phyloP scores from a whole-genome alignment of 2,113 vertebrate species.

The Cochlearius cochlearius region DNA sequence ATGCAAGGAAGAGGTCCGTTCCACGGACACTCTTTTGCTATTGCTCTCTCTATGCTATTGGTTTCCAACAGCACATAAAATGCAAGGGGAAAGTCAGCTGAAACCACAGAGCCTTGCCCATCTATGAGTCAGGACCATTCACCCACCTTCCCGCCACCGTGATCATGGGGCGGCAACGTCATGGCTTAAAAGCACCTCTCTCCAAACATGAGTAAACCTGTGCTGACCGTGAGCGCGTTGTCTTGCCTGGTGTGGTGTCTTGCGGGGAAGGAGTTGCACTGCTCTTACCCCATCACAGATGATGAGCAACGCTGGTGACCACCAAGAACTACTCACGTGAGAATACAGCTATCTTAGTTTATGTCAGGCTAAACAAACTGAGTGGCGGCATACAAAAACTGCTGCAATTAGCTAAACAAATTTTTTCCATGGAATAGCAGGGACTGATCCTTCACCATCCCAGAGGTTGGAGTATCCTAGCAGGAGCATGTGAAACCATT shows the following conservation, averaged over 20 bases:
- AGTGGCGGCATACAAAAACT: background rate
- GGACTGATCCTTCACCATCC: background rate
- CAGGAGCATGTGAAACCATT: background rate
- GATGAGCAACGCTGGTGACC: background rate
- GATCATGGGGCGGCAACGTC: background rate
- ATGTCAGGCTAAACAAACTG: background rate
- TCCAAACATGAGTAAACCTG: background rate
- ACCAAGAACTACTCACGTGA: background rate
- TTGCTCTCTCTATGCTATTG: background rate
- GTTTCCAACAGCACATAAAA: background rate
- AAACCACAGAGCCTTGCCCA: slow-evolving; percentile 15
- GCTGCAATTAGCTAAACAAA: background rate
- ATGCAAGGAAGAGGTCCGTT: background rate
- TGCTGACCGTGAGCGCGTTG: background rate
- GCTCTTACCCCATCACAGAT: background rate
- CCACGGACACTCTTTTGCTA: background rate
- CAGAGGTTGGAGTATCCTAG: background rate
- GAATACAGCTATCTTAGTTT: background rate
- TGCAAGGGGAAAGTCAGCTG: background rate
- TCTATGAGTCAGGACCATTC: background rate
- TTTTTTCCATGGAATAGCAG: background rate
- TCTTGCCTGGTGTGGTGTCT: background rate
- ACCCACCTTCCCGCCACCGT: background rate
- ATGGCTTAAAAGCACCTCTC: background rate
- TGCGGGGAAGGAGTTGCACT: background rate